Evolutionary conservation across 2,888 invertebrate genomes (phyloP).

Genomic region (Campaea margaritaria): DNA sequence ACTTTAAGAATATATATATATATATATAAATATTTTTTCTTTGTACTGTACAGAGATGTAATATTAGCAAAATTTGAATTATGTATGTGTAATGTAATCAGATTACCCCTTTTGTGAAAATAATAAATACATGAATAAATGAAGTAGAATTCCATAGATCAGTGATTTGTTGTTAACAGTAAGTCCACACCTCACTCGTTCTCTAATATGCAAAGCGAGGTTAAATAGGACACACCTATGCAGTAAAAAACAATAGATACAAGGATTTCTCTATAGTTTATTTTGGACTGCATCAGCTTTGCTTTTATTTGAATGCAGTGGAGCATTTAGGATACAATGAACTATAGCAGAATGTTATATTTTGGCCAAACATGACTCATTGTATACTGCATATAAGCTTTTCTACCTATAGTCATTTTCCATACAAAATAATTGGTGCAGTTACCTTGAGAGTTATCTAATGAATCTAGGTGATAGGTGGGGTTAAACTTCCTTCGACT

Average conservation of each 20-base stretch:
- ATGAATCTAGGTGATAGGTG: no score
- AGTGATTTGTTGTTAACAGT: constrained; percentile 23
- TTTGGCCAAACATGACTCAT: neutral
- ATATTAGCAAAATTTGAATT: constrained; percentile 38
- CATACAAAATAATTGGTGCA: no score
- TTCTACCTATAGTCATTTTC: no score
- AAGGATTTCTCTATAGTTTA: no score
- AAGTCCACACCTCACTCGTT: neutral
- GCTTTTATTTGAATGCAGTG: neutral
- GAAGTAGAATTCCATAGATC: constrained; percentile 26
- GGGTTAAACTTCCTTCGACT: no score
- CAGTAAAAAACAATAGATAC: no score
- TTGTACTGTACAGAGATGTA: constrained; percentile 39
- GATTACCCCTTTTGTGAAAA: constrained; percentile 26
- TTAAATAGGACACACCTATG: no score
- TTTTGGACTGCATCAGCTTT: neutral
- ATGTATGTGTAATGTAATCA: constrained; percentile 28
- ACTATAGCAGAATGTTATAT: neutral
- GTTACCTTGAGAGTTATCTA: no score
- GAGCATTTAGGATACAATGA: neutral
- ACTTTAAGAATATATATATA: constrained; percentile 19
- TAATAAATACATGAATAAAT: constrained; percentile 29
- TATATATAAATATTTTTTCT: constrained; percentile 18
- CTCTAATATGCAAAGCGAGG: no score
- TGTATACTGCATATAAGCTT: neutral